These are phyloP conservation scores for Mus spretus DNA, from an alignment of 2,797 vertebrate genomes.

Conservation along the genomic window DNA sequence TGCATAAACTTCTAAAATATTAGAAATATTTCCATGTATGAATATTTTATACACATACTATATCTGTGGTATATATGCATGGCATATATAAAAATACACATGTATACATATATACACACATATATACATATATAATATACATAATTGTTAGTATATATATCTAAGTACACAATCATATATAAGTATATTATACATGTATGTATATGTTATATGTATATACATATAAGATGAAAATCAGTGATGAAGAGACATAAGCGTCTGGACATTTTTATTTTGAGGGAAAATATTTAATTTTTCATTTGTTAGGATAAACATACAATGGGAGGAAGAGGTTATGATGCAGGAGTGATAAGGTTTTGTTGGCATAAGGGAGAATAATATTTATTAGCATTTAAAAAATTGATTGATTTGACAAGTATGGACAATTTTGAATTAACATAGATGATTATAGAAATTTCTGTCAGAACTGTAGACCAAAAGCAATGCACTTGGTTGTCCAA, in stretches of 20 bases:
- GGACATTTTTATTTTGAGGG: not conserved
- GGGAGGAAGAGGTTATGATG: not conserved
- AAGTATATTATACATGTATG: not conserved
- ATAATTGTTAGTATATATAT: no score
- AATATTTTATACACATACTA: not conserved
- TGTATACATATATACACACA: no score
- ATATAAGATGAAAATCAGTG: not conserved
- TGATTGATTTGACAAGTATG: not conserved
- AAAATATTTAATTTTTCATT: conserved; percentile 33
- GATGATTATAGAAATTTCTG: not conserved
- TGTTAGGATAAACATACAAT: conserved; percentile 4
- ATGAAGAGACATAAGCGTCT: not conserved
- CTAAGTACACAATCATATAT: no score
- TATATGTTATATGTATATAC: no score
- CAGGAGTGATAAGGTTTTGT: not conserved
- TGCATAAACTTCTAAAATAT: not conserved
- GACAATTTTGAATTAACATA: conserved; percentile 43
- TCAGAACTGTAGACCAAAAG: conserved; percentile 36
- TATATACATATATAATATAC: no score
- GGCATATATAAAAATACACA: no score
- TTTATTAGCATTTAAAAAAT: not conserved
- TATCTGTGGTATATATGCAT: no score
- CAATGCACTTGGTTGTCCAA: not conserved
- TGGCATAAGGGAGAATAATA: not conserved
- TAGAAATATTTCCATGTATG: not conserved